phyloP scores from a whole-genome alignment of 2,888 invertebrate species.

The Julus scandinavius region DNA sequence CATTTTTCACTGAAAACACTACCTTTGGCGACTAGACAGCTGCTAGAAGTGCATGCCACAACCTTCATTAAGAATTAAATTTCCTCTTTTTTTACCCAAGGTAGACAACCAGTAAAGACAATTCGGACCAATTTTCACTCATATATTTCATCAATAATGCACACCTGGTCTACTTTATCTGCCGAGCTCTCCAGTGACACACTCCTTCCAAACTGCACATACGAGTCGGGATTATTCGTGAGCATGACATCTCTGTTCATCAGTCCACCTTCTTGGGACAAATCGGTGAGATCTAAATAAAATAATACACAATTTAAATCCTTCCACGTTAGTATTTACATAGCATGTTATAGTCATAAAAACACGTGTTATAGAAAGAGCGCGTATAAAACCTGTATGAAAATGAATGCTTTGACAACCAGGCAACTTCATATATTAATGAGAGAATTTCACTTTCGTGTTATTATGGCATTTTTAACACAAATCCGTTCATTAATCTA shows the following conservation, averaged over 20 bases:
- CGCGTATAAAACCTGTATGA: background rate
- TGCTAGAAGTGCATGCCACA: too few species aligned
- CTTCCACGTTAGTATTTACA: background rate
- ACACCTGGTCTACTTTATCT: background rate
- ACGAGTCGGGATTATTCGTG: conserved; percentile 10
- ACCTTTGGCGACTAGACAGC: too few species aligned
- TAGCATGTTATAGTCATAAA: too few species aligned
- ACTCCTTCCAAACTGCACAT: conserved; percentile 21
- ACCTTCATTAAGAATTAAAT: too few species aligned
- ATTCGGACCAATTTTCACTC: too few species aligned
- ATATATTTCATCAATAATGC: background rate
- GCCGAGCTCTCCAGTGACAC: background rate
- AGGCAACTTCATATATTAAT: background rate
- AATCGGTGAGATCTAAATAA: conserved; percentile 43
- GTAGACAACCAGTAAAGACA: too few species aligned
- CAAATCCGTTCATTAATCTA: background rate
- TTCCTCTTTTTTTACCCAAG: too few species aligned
- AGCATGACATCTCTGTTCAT: conserved; percentile 54
- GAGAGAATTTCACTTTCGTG: background rate
- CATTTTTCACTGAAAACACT: too few species aligned
- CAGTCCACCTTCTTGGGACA: conserved; percentile 42
- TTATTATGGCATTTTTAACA: too few species aligned
- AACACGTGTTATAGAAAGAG: too few species aligned
- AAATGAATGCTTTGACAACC: background rate
- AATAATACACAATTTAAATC: background rate